Base-by-base conservation (phyloP, 1,140 invertebrate genomes). In the Cotesia chilonis region DNA sequence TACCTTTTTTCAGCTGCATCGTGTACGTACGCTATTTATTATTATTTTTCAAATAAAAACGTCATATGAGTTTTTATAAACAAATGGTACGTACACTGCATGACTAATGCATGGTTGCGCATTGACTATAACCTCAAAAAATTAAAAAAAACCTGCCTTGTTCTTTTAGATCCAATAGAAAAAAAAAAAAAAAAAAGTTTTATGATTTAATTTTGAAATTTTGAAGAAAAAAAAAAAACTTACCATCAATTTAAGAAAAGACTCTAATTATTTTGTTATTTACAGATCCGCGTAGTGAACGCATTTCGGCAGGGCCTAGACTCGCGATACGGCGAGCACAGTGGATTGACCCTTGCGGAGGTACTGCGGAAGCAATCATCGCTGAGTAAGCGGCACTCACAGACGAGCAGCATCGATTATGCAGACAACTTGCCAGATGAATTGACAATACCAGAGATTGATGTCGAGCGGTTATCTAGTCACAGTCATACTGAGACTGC, bases 231-330 rank as follows among this genome's bases (percentile, higher is more conserved):
- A 47, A 63, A 61, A 41, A 38, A 37, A 4, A 20, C 52, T 51
- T 12, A 20, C n/a, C 4, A 35, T 51, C n/a, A 12, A 12, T 51
- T 1, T 9, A 51, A 37, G 70, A 71, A 71, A 14, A 52, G 55
- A 72, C 60, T 72, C 55, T 72, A 12, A 72, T 72, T 60, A 51
- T 55, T 41, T 12, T 67, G 4, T 35, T 61, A 37, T 92, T 55
- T 93, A 82, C 93, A 97, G 96, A 98, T 98, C 88, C 96, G 97
- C 90, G 97, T 98, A 91, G 96, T 98, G 89, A 98, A 98, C 91
- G 97, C 97, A 90, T 98, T 98, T 92, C 96, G 97, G 88, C 96
- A 98, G 92, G 96, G 96, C 87, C 91, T 98, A 90, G 96, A 98
- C 91, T 91, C 94, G 88, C 94, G 95, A 84, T 95, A 94, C 85